Percentiles rank a stretch among this genome's conserved stretches.
Evolutionary conservation across 2,888 invertebrate species (phyloP).

Genomic region (Dasysyrphus tricinctus): DNA sequence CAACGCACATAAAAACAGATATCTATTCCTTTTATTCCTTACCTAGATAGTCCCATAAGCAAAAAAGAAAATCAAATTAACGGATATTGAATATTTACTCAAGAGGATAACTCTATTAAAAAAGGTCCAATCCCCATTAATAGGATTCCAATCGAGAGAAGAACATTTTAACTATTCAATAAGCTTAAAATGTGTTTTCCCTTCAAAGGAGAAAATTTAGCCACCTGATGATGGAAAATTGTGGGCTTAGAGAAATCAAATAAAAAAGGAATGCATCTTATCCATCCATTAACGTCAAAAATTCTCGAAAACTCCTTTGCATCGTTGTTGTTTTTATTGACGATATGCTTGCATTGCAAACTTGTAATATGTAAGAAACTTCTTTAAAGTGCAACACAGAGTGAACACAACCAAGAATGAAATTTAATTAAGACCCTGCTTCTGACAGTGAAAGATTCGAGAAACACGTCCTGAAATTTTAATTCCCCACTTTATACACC

Average conservation of each 20-base stretch:
- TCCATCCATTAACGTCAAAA: slow-evolving; percentile 1
- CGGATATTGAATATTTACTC: slow-evolving; percentile 19
- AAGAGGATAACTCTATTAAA: slow-evolving; percentile 20
- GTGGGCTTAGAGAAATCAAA: background rate
- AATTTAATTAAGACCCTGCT: slow-evolving; percentile 25
- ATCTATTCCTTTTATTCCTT: background rate
- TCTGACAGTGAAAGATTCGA: slow-evolving; percentile 37
- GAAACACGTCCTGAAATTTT: slow-evolving; percentile 47
- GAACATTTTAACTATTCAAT: slow-evolving; percentile 11
- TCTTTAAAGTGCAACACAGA: slow-evolving; percentile 19
- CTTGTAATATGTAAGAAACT: slow-evolving; percentile 1
- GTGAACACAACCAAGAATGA: background rate
- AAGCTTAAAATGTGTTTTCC: slow-evolving; percentile 22
- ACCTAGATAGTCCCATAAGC: background rate
- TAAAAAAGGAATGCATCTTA: background rate
- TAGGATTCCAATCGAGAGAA: slow-evolving; percentile 19
- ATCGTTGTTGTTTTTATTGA: background rate
- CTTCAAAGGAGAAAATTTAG: background rate
- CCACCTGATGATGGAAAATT: background rate
- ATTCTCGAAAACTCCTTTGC: background rate
- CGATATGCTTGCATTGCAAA: background rate
- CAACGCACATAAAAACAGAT: background rate
- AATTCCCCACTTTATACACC: slow-evolving; percentile 11
- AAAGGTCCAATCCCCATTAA: slow-evolving; percentile 1
- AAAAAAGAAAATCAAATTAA: slow-evolving; percentile 25